Conservation (phyloP, 2,888 invertebrate species). For the Odontocerum albicorne region DNA sequence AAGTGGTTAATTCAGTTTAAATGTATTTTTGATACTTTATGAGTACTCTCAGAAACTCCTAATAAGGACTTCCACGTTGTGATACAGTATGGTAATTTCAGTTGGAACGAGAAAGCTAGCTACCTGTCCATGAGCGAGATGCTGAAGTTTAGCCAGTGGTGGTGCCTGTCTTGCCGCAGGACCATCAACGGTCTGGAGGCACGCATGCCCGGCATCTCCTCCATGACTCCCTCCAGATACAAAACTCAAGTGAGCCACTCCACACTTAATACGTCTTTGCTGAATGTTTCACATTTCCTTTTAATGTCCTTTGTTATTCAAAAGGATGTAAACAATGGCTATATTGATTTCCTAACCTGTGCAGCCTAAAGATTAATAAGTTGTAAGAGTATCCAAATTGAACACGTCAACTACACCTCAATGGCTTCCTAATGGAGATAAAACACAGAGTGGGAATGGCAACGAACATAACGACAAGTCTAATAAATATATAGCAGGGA, state of each 20-base stretch:
- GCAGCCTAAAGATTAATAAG: no score
- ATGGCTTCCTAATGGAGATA: no score
- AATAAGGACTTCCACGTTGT: not conserved
- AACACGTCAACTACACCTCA: no score
- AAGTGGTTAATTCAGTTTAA: no score
- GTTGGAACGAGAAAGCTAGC: not conserved
- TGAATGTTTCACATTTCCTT: not conserved
- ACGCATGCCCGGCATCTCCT: conserved; percentile 52
- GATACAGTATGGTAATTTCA: not conserved
- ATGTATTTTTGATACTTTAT: conserved; percentile 52
- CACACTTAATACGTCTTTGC: not conserved
- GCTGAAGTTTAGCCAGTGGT: conserved; percentile 40
- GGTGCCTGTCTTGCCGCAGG: conserved; percentile 56
- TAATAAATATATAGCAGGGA: no score
- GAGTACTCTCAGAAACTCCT: conserved; percentile 53
- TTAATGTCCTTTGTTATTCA: not conserved
- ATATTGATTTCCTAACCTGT: no score
- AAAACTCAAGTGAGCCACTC: conserved; percentile 39
- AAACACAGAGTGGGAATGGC: no score
- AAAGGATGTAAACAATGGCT: not conserved
- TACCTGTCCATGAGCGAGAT: conserved; percentile 22
- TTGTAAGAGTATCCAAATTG: no score
- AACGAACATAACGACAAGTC: no score
- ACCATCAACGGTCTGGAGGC: conserved; percentile 49
- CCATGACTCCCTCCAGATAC: conserved; percentile 49